Conservation (phyloP, 2,888 invertebrate genomes). For the Molanna angustata region DNA sequence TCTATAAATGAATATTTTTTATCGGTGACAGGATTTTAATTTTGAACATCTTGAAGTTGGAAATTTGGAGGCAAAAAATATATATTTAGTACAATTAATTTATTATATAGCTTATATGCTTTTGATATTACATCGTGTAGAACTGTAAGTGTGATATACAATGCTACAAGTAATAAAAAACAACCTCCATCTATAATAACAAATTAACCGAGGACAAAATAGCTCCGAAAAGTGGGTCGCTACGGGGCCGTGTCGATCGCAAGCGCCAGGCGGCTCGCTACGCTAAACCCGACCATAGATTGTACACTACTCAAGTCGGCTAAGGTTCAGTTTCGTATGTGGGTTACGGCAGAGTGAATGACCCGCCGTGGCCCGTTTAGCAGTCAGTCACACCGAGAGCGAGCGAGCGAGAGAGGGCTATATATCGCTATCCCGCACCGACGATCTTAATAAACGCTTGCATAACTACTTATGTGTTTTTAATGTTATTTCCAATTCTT, state of each 20-base stretch:
- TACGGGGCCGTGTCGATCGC: slow-evolving; percentile 32
- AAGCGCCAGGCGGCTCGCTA: slow-evolving; percentile 31
- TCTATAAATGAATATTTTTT: too few species aligned
- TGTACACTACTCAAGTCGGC: slow-evolving; percentile 15
- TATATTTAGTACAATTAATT: too few species aligned
- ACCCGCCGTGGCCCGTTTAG: slow-evolving; percentile 67
- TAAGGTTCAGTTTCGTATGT: slow-evolving; percentile 25
- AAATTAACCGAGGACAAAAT: slow-evolving; percentile 32
- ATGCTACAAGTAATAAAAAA: slow-evolving; percentile 24
- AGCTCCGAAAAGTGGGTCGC: slow-evolving; percentile 31
- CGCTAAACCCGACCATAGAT: slow-evolving; percentile 34
- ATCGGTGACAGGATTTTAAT: too few species aligned
- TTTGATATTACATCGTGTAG: too few species aligned
- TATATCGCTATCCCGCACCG: slow-evolving; percentile 34
- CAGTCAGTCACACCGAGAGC: slow-evolving; percentile 62
- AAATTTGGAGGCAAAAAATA: too few species aligned
- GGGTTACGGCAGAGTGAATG: slow-evolving; percentile 42
- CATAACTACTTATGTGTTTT: slow-evolving; percentile 20
- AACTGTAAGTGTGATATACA: slow-evolving; percentile 11
- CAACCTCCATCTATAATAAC: slow-evolving; percentile 31
- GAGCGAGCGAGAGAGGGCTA: slow-evolving; percentile 40
- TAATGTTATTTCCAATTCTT: too few species aligned
- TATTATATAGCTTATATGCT: too few species aligned
- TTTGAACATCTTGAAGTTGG: too few species aligned
- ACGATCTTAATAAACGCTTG: slow-evolving; percentile 23